A percentile compares a stretch with the other conserved stretches of the same genome.
phyloP scores from a whole-genome alignment of 2,113 vertebrate genomes.

The Anser brachyrhynchus region DNA sequence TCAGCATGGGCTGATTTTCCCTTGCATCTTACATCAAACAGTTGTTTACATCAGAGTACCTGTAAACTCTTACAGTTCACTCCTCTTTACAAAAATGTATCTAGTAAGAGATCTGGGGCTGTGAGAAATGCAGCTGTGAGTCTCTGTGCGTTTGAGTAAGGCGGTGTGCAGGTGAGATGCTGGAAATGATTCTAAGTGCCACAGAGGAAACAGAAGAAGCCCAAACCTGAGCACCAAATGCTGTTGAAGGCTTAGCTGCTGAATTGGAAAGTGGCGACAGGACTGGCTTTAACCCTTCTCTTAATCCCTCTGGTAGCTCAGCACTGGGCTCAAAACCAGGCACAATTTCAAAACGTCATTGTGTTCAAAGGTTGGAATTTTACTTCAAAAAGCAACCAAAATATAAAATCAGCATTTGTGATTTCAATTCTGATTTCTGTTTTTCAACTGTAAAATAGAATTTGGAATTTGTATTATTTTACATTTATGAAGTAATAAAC shows the following conservation, averaged over 20 bases:
- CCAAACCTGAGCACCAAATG: not conserved
- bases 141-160: not conserved
- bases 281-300: not conserved
- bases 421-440: not conserved
- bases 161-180: not conserved
- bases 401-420: not conserved
- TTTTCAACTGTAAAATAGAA: not conserved
- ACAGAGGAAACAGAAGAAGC: not conserved
- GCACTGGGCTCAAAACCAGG: not conserved
- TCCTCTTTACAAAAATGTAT: not conserved
- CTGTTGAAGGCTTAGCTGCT: not conserved
- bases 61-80: not conserved
- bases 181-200: not conserved
- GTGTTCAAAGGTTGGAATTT: not conserved
- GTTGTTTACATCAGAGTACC: not conserved
- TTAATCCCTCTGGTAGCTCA: not conserved
- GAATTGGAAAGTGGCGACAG: not conserved
- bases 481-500: not conserved
- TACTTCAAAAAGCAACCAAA: not conserved
- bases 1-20: not conserved
- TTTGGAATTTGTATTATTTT: not conserved
- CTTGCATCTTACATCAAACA: not conserved
- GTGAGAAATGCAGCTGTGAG: not conserved
- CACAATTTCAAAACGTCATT: not conserved
- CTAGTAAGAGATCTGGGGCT: not conserved